Evolutionary conservation across 1,140 invertebrate genomes (phyloP), one percentile per base, ranked within the genome.

Genomic region (Drosophila obscura): DNA sequence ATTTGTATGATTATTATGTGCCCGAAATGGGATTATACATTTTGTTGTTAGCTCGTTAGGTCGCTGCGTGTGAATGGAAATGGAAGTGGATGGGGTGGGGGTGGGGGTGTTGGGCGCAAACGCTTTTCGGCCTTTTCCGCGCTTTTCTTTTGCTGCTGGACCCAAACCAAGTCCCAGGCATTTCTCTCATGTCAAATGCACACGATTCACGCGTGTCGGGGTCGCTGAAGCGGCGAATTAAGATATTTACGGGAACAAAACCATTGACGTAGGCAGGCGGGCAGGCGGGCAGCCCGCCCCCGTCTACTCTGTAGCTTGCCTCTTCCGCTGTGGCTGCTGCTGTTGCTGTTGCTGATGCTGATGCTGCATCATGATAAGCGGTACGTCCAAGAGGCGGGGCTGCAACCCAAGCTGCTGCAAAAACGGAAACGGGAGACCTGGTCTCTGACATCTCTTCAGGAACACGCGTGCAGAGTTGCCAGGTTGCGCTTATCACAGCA

Each of bases 201-300:
- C 82, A 82, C 82, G 71, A 87, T 69, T 79, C 73, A 60, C 82
- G 75, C 82, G 82, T 85, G 82, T 87, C 82, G 82, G 44, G 82
- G 82, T 82, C 82, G 82, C 78, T 69, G 82, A 85, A 85, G 82
- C 82, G 74, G 78, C 68, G 82, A 85, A 85, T 87, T 85, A 85
- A 85, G 82, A 87, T 85, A 85, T 85, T 87, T 85, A 73, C 72
- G 78, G 48, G 63, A 85, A 87, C 82, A 85, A 85, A 85, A 78
- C 83, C 82, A 85, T 85, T 65, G 76, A 72, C 72, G 60, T 44
- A n/a, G 49, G 46, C 35, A n/a, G n/a, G 48, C 57, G 31, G 56
- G 31, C 45, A 9, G 61, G 24, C 43, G 8, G 31, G 8, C 31
- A 31, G 22, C 57, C 48, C 31, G n/a, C 26, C 26, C 6, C 5